Conservation (phyloP, 2,113 vertebrate species). For the Amphiprion percula region DNA sequence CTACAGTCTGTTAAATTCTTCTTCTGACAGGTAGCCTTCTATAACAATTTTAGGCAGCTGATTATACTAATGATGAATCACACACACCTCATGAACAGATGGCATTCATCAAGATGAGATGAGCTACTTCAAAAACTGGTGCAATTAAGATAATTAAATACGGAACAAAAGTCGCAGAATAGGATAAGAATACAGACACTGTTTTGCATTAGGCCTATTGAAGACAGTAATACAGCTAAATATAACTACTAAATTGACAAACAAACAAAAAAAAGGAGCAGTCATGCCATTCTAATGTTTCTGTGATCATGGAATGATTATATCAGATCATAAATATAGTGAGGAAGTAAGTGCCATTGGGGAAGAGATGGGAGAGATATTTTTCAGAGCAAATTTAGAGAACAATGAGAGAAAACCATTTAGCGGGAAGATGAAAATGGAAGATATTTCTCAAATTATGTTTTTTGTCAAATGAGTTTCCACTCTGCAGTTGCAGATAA, state of each 20-base stretch:
- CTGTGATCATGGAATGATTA: constrained; percentile 32
- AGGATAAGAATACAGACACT: not conserved
- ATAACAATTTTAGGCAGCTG: no score
- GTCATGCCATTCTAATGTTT: constrained; percentile 20
- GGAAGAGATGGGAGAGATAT: constrained; percentile 16
- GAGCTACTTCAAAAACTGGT: no score
- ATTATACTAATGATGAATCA: no score
- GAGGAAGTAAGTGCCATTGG: constrained; percentile 28
- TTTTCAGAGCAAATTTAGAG: constrained; percentile 29
- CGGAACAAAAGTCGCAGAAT: not conserved
- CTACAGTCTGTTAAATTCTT: no score
- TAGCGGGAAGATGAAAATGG: constrained; percentile 47
- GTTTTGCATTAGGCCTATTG: not conserved
- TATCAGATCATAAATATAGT: constrained; percentile 14
- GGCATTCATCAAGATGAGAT: no score
- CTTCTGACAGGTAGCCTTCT: no score
- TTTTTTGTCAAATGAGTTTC: constrained; percentile 43
- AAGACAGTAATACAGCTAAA: not conserved
- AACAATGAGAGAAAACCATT: constrained; percentile 42
- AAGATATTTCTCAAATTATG: constrained; percentile 37
- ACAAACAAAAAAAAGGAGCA: constrained; percentile 14
- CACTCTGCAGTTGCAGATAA: constrained; percentile 43
- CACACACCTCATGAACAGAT: no score
- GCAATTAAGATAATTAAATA: not conserved
- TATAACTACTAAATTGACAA: constrained; percentile 17